Evolutionary conservation across 92 coral and sea anemone species (phyloP), one percentile per base, ranked within the genome.

Genomic region (Palythoa grandis): DNA sequence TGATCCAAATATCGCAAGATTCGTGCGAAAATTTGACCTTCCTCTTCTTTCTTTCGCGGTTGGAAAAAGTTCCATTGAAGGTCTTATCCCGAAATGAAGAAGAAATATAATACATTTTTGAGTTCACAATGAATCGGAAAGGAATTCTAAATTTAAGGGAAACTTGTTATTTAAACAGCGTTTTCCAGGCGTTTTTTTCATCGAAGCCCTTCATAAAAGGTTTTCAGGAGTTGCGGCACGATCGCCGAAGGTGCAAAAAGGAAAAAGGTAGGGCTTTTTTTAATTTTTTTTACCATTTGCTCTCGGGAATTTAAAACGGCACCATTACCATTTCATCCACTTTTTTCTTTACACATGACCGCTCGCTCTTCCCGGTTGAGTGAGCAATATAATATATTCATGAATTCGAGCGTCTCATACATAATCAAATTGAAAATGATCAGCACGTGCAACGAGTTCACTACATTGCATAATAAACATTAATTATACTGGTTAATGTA

Each of bases 331-430:
- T 47, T 75, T 75, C 79, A 75, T 75, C 38, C 61, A 75, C 79
- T 75, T 75, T 75, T 24, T 76, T 48, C 66, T 76, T 76, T 76
- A 76, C 66, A 76, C 80, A 76, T 76, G 80, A 76, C 80, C 80
- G 67, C 66, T 76, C 80, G 80, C 80, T 76, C 80, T 76, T 76
- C 80, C 80, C 66, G 80, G 80, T 76, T 76, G 80, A 76, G 80
- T 76, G 80, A 76, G 80, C n/a, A 76, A 76, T 76, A 20, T 29
- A 0, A 29, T 76, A 76, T 76, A 76, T 76, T 76, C 66, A 76
- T 76, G 66, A 76, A 70, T 76, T 76, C 67, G 22, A 76, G 80
- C 80, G 80, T 76, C 66, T 76, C 66, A 76, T 76, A 76, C 80
- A 76, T 76, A 76, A 76, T 76, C 80, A 76, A 76, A 76, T 52